Evolutionary conservation across 2,888 invertebrate genomes (phyloP).

Genomic region (Macrophya annulata): DNA sequence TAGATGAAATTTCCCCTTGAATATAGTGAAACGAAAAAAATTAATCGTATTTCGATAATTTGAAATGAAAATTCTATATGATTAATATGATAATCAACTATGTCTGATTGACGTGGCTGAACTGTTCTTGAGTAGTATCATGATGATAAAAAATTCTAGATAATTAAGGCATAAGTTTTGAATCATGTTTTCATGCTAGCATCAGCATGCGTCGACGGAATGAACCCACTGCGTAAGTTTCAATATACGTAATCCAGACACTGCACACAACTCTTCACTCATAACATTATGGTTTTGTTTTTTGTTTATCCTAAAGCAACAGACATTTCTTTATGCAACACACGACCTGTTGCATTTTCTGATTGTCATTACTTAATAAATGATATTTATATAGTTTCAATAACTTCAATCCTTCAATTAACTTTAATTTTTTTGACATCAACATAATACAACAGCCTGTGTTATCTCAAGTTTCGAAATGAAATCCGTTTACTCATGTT

Average conservation of each 20-base stretch:
- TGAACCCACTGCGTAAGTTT: slow-evolving; percentile 78
- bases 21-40: too few species aligned
- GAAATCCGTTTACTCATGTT: background rate
- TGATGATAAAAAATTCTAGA: slow-evolving; percentile 40
- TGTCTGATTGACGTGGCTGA: background rate
- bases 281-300: slow-evolving; percentile 43
- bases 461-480: background rate
- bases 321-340: background rate
- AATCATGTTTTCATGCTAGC: slow-evolving; percentile 70
- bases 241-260: slow-evolving; percentile 30
- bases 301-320: background rate
- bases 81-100: slow-evolving; percentile 13
- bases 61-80: background rate
- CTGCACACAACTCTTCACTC: background rate
- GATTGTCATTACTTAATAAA: background rate
- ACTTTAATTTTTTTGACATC: background rate
- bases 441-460: background rate
- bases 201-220: slow-evolving; percentile 77
- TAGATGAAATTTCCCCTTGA: too few species aligned
- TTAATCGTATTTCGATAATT: background rate
- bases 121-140: background rate
- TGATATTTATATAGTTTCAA: background rate
- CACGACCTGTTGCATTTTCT: background rate
- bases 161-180: slow-evolving; percentile 57
- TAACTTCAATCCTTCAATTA: background rate